phyloP scores from a whole-genome alignment of 1,140 invertebrate species.

The Stegodyphus mimosarum region DNA sequence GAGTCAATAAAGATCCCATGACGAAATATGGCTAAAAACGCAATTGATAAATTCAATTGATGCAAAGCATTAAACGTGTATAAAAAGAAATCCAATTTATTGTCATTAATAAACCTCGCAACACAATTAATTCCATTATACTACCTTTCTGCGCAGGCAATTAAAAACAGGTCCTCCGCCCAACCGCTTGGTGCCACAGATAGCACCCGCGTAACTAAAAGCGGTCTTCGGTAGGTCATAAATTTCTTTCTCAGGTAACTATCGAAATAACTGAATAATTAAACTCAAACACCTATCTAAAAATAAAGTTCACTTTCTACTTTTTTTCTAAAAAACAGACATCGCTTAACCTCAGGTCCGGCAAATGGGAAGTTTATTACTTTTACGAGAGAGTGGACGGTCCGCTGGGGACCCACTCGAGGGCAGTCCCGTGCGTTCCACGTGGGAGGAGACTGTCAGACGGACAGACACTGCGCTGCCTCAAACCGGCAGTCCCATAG shows the following conservation, averaged over 20 bases:
- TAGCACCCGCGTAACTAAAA: background rate
- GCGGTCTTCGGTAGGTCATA: constrained; percentile 4
- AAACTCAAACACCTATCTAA: constrained; percentile 49
- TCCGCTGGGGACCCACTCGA: background rate
- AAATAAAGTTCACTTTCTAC: constrained; percentile 14
- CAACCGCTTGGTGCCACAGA: background rate
- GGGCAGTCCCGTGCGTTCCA: constrained; percentile 16
- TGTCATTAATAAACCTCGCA: too few relatives aligned
- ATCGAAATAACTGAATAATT: constrained; percentile 52
- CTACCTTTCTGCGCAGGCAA: background rate
- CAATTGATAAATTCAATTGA: too few relatives aligned
- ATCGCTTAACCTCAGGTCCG: constrained; percentile 25
- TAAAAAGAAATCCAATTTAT: too few relatives aligned
- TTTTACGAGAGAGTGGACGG: constrained; percentile 16
- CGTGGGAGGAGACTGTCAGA: constrained; percentile 42
- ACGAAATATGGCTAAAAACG: too few relatives aligned
- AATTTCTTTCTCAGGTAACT: constrained; percentile 33
- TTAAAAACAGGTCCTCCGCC: background rate
- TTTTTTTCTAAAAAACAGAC: background rate
- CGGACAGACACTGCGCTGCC: background rate
- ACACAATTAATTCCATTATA: background rate
- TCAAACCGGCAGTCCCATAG: constrained; percentile 20
- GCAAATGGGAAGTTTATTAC: constrained; percentile 25
- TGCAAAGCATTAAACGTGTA: too few relatives aligned
- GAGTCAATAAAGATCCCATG: too few relatives aligned